Evolutionary conservation across 2,113 vertebrate species (phyloP), one percentile per base, ranked within the genome.

Genomic region (Sinocyclocheilus anophthalmus): DNA sequence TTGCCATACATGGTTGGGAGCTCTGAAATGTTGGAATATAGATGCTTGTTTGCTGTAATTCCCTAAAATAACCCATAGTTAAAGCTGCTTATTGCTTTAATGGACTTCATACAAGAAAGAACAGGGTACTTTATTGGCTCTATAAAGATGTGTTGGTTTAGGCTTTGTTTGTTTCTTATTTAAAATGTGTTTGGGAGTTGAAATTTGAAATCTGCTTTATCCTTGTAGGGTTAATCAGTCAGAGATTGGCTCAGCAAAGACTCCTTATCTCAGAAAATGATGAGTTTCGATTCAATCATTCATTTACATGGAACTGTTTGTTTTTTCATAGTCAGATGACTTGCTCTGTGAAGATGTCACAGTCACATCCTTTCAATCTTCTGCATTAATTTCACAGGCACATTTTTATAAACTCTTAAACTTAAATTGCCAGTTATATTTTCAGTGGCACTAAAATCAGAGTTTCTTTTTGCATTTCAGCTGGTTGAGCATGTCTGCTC

Each of bases 401-500:
- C 70, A 14, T 14, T 7, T 13, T 13, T 48, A 12, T 13, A n/a
- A 75, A 24, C n/a, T 75, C 30, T 73, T 48, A 48, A 33, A 1
- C 26, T 67, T 30, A 70, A 70, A 16, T 22, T 39, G 10, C 20
- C 22, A 22, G 11, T 30, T 33, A 2, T 26, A 39, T 26, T 84
- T 39, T 33, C 16, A 59, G 55, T 72, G 33, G 1, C 33, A 73
- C 78, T 67, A n/a, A 82, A 86, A 59, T 81, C 45, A 78, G 20
- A 76, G 33, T 88, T 84, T 84, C 37, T 88, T 50, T 78, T 87
- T 93, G 92, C 93, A 76, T 14, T 70, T 53, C 90, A 90, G 88
- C 78, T 76, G 86, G 81, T 76, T 55, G 87, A 89, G 85, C 90
- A 99, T 99, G 98, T 95, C 96, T 73, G 95, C 96, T 84, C 96